These are phyloP conservation scores for Trematomus loennbergii DNA, from an alignment of 2,113 vertebrate species.

Conservation along the genomic window DNA sequence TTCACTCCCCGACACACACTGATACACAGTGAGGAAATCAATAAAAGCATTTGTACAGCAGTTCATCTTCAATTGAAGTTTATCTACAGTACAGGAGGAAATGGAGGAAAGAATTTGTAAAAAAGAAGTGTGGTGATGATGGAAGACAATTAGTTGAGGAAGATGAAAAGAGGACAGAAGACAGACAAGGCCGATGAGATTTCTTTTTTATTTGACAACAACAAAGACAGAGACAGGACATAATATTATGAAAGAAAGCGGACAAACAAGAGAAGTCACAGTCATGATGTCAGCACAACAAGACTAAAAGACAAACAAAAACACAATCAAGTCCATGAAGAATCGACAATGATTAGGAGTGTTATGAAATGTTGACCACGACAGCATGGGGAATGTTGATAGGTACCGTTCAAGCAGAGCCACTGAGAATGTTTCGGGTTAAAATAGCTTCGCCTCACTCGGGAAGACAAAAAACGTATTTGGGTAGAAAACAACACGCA, in stretches of 20 bases:
- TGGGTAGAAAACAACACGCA: conserved; percentile 56
- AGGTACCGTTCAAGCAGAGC: conserved; percentile 5
- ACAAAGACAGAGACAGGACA: conserved; percentile 55
- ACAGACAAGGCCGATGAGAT: conserved; percentile 65
- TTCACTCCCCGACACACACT: conserved; percentile 12
- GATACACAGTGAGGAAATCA: conserved; percentile 8
- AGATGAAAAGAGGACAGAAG: conserved; percentile 70
- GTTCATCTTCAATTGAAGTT: background rate
- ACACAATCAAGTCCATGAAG: conserved; percentile 25
- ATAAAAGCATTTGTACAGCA: background rate
- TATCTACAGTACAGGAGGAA: background rate
- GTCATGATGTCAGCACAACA: conserved; percentile 6
- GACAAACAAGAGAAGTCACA: conserved; percentile 42
- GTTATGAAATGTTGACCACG: conserved; percentile 42
- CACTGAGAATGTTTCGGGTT: conserved; percentile 31
- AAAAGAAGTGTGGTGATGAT: background rate
- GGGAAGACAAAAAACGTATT: conserved; percentile 47
- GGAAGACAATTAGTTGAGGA: background rate
- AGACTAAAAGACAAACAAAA: conserved; percentile 38
- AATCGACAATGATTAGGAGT: background rate
- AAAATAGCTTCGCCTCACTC: conserved; percentile 56
- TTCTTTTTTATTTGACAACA: conserved; percentile 73
- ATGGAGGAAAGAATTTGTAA: background rate
- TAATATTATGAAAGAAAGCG: conserved; percentile 33
- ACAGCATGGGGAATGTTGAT: background rate